Base-by-base conservation (phyloP, 2,888 invertebrate species). In the Protonemura montana region DNA sequence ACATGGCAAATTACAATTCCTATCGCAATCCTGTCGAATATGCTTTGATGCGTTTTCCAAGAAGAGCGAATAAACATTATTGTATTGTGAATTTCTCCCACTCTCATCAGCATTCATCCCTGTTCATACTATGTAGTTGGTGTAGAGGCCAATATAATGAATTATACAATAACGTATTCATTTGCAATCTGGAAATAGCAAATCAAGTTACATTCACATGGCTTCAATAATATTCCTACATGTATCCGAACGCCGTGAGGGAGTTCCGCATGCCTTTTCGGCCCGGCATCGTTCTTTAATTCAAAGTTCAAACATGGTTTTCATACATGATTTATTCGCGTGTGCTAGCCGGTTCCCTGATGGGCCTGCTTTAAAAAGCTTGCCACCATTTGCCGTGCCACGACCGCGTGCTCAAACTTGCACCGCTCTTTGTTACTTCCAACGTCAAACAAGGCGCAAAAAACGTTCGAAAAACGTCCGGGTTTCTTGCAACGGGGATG, bases 241-340 rank as follows among this genome's bases (percentile, higher is more conserved):
- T 59, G 59, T 59, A 59, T 59, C 59, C 59, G 59, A 59, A 59
- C 59, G 13, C 59, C 59, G 59, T 41, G 6, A 6, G 80, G 81
- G 29, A 29, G 27, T 81, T 78, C 27, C 30, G 30, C 81, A 6
- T 27, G n/a, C 28, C 28, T n/a, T 81, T 30, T 81, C 30, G 26
- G 28, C 29, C 81, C 28, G n/a, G n/a, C n/a, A 7, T 27, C 81
- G 59, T 59, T 81, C 81, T 81, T 81, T 81, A 30, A 81, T 81
- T 81, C 81, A 81, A 30, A 81, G 81, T 81, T 28, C 28, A 30
- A 81, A 30, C 81, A 81, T 81, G 81, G 81, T 81, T 30, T 30
- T 81, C 81, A 81, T 81, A 81, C 81, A 81, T 81, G 81, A 81
- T 81, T 28, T 81, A 81, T 81, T 29, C 21, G 81, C 81, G 28